These are phyloP conservation scores for Neolamprologus kungweensis DNA, from an alignment of 2,113 vertebrate genomes.

Conservation along the genomic window DNA sequence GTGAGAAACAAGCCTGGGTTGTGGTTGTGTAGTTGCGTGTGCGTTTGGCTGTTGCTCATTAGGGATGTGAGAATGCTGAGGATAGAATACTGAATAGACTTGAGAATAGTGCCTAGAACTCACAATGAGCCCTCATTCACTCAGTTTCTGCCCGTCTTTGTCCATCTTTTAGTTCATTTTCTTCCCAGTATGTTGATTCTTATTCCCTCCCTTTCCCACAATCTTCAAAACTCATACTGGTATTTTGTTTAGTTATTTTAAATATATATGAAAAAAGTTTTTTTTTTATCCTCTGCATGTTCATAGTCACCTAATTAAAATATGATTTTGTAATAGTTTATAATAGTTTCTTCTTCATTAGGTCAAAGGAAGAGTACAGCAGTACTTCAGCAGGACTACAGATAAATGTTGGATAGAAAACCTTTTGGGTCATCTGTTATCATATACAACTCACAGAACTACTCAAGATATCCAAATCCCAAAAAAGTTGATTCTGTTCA, in stretches of 20 bases:
- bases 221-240: background rate
- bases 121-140: slow-evolving; percentile 24
- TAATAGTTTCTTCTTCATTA: background rate
- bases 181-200: background rate
- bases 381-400: background rate
- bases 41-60: slow-evolving; percentile 22
- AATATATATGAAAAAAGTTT: background rate
- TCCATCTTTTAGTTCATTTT: background rate
- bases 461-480: background rate
- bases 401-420: background rate
- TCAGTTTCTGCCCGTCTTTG: background rate
- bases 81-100: slow-evolving; percentile 39
- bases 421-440: background rate
- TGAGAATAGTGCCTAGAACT: slow-evolving; percentile 17
- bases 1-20: background rate
- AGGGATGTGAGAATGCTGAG: slow-evolving; percentile 6
- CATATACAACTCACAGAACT: background rate
- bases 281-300: background rate
- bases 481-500: background rate
- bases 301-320: background rate
- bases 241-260: background rate
- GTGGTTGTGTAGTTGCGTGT: background rate
- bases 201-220: background rate
- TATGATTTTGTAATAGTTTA: background rate
- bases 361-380: background rate